Percentiles rank a stretch among this genome's conserved stretches.
Evolutionary conservation across 2,113 vertebrate species (phyloP).

Genomic region (Brienomyrus longianalis): DNA sequence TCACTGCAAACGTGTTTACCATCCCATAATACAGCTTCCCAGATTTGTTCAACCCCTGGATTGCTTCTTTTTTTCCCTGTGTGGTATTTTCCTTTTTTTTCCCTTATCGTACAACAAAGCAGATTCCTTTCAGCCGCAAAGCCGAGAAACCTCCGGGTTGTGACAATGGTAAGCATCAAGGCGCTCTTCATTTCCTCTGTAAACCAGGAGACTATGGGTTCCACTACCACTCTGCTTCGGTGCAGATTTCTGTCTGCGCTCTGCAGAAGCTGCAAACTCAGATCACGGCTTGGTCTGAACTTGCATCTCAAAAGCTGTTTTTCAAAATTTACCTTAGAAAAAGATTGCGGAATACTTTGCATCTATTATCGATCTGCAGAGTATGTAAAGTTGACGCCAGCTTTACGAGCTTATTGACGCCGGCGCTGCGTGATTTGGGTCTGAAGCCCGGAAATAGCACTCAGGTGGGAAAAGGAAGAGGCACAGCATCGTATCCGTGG

Average conservation of each 20-base stretch:
- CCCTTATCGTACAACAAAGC: constrained; percentile 41
- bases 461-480: constrained; percentile 42
- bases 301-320: constrained; percentile 48
- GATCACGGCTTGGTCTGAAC: constrained; percentile 52
- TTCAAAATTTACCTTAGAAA: constrained; percentile 33
- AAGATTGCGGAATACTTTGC: constrained; percentile 54
- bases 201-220: constrained; percentile 51
- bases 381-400: constrained; percentile 52
- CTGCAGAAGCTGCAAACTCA: constrained; percentile 50
- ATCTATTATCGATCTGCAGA: constrained; percentile 54
- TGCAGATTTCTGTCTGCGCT: constrained; percentile 55
- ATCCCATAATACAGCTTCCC: constrained; percentile 58
- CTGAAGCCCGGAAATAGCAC: constrained; percentile 39
- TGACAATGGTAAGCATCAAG: constrained; percentile 53
- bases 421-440: constrained; percentile 47
- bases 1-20: constrained; percentile 59
- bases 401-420: constrained; percentile 43
- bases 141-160: constrained; percentile 50
- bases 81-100: constrained; percentile 41
- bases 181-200: constrained; percentile 42
- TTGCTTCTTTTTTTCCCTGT: constrained; percentile 49
- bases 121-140: constrained; percentile 38
- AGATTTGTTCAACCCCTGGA: constrained; percentile 62
- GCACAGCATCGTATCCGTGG: constrained; percentile 35
- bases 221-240: constrained; percentile 37